Percentiles rank a stretch among this genome's conserved stretches.
Conservation (phyloP, 2,888 invertebrate genomes). For the Camponotus fellah region DNA sequence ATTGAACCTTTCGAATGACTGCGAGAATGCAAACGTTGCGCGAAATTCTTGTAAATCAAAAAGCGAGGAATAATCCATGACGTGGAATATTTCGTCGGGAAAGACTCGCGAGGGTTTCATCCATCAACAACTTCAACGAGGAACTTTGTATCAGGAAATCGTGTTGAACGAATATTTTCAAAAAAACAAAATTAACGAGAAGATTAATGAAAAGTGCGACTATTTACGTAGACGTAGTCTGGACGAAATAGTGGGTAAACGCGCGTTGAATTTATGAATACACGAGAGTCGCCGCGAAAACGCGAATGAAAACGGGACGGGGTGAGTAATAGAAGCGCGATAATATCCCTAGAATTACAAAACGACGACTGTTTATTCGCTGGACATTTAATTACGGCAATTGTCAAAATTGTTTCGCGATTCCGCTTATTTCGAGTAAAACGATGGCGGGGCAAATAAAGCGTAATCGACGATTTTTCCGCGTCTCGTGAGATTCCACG, state of each 20-base stretch:
- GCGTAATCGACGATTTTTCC: slow-evolving; percentile 13
- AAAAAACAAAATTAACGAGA: neutral
- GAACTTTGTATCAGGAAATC: neutral
- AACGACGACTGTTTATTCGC: slow-evolving; percentile 1
- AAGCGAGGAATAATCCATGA: neutral
- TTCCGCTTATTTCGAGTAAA: neutral
- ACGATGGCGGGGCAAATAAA: neutral
- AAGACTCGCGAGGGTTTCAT: neutral
- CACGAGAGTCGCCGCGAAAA: neutral
- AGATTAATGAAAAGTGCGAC: neutral
- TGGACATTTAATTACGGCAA: slow-evolving; percentile 20
- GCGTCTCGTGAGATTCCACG: neutral
- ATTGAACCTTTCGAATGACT: slow-evolving; percentile 8
- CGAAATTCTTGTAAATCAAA: neutral
- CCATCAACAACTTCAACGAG: slow-evolving; percentile 9
- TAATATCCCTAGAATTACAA: slow-evolving; percentile 26
- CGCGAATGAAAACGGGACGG: neutral
- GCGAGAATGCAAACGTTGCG: slow-evolving; percentile 25
- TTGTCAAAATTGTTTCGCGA: slow-evolving; percentile 15
- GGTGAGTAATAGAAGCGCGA: neutral
- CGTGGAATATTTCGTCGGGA: neutral
- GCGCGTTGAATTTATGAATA: slow-evolving; percentile 14
- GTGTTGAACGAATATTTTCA: neutral
- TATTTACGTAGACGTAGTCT: neutral
- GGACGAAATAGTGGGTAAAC: neutral